Conservation (phyloP, 2,888 invertebrate species). For the Drosophila nr. medialis region DNA sequence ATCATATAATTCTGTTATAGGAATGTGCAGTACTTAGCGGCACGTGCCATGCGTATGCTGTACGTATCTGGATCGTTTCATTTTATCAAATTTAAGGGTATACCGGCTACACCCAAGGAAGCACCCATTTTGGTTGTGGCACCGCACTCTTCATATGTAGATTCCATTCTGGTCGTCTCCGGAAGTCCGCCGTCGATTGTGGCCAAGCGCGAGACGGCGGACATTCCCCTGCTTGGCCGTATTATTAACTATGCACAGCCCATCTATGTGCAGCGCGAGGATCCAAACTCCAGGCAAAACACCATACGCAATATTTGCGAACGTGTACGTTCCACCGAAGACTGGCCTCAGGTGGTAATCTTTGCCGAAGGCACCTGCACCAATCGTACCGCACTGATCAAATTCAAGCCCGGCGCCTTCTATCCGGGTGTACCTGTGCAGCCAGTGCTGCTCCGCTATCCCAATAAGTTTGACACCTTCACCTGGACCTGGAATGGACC, state of each 20-base stretch:
- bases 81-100: constrained; percentile 91
- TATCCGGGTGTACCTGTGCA: constrained; percentile 98
- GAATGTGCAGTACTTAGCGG: constrained; percentile 88
- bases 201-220: constrained; percentile 93
- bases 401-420: constrained; percentile 96
- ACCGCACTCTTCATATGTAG: constrained; percentile 96
- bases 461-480: constrained; percentile 94
- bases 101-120: constrained; percentile 87
- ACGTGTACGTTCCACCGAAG: constrained; percentile 92
- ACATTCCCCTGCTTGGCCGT: constrained; percentile 95
- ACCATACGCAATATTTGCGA: constrained; percentile 95
- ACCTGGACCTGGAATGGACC: constrained; percentile 99
- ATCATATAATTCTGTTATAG: constrained; percentile 81
- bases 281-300: constrained; percentile 95
- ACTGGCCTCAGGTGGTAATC: constrained; percentile 96
- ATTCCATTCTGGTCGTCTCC: constrained; percentile 92
- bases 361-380: constrained; percentile 99
- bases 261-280: constrained; percentile 96
- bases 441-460: constrained; percentile 96
- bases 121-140: constrained; percentile 95
- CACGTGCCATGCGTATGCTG: constrained; percentile 90
- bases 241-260: constrained; percentile 97
- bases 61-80: constrained; percentile 94
- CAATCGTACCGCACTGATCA: constrained; percentile 95
- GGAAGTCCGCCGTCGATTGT: constrained; percentile 95